phyloP scores from a whole-genome alignment of 2,888 invertebrate species.

The Neuroscelio doddi region DNA sequence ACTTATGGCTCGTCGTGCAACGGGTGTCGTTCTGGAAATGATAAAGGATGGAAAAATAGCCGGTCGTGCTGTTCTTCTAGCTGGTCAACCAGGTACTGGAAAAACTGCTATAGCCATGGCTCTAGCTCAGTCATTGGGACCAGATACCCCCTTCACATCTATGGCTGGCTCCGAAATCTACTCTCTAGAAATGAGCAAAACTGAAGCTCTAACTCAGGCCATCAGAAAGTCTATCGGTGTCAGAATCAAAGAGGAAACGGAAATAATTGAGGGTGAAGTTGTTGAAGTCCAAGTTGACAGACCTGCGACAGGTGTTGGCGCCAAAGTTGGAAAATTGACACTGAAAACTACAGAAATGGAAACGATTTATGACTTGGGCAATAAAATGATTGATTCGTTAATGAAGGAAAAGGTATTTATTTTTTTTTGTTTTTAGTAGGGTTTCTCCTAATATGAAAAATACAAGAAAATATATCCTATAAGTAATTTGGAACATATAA shows the following conservation, averaged over 20 bases:
- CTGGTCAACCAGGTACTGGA: conserved; percentile 97
- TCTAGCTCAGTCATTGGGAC: conserved; percentile 92
- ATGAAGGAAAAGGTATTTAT: conserved; percentile 86
- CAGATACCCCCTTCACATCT: conserved; percentile 97
- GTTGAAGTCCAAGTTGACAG: conserved; percentile 97
- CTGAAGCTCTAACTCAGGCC: conserved; percentile 97
- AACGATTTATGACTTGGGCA: conserved; percentile 98
- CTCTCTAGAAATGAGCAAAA: conserved; percentile 99
- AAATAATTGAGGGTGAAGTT: conserved; percentile 99
- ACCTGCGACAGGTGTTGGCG: conserved; percentile 91
- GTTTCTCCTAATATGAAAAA: too few species aligned
- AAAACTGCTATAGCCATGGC: conserved; percentile 99
- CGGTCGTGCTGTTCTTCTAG: conserved; percentile 93
- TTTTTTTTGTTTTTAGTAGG: too few species aligned
- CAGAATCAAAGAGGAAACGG: conserved; percentile 96
- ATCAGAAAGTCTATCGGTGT: conserved; percentile 98
- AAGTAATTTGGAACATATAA: too few species aligned
- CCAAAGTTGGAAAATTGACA: conserved; percentile 93
- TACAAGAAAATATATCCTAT: too few species aligned
- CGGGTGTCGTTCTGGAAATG: conserved; percentile 97
- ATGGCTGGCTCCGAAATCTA: conserved; percentile 99
- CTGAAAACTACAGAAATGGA: conserved; percentile 99
- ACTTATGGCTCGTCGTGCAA: conserved; percentile 94
- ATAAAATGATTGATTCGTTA: conserved; percentile 97
- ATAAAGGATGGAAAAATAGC: conserved; percentile 99